These are phyloP conservation scores for Anarsia innoxiella DNA, from an alignment of 2,888 invertebrate genomes.

Conservation along the genomic window DNA sequence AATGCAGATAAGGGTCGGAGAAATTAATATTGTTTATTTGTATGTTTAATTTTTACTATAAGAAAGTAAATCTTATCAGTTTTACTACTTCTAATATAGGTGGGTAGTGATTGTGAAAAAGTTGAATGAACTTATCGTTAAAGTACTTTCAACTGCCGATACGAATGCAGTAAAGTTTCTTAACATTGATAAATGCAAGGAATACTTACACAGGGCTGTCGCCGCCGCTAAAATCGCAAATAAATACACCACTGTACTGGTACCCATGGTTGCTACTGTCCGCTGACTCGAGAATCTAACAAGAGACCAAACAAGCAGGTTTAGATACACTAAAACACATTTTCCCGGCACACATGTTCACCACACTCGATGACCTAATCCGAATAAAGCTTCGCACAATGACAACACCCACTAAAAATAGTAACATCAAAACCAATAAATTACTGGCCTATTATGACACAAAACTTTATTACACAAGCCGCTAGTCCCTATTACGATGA, in stretches of 20 bases:
- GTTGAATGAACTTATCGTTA: constrained; percentile 33
- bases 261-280: constrained; percentile 54
- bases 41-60: no score
- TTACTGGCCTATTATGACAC: constrained; percentile 38
- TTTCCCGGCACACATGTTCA: constrained; percentile 68
- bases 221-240: constrained; percentile 52
- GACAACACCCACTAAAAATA: constrained; percentile 78
- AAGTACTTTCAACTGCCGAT: constrained; percentile 18
- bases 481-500: constrained; percentile 26
- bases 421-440: constrained; percentile 63
- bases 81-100: no score
- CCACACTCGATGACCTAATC: constrained; percentile 71
- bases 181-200: constrained; percentile 17
- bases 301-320: constrained; percentile 61
- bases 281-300: constrained; percentile 56
- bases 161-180: constrained; percentile 13
- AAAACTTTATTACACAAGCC: constrained; percentile 31
- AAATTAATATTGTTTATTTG: no score
- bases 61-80: no score
- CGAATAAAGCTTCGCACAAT: constrained; percentile 62
- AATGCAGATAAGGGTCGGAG: no score
- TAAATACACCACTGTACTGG: constrained; percentile 52
- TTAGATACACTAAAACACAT: constrained; percentile 49
- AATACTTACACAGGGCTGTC: constrained; percentile 60
- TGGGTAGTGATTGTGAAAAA: constrained; percentile 23